A percentile compares a stretch with the other conserved stretches of the same genome.
These are phyloP conservation scores for Psettodes erumei DNA, from an alignment of 2,113 vertebrate genomes.

Conservation along the genomic window DNA sequence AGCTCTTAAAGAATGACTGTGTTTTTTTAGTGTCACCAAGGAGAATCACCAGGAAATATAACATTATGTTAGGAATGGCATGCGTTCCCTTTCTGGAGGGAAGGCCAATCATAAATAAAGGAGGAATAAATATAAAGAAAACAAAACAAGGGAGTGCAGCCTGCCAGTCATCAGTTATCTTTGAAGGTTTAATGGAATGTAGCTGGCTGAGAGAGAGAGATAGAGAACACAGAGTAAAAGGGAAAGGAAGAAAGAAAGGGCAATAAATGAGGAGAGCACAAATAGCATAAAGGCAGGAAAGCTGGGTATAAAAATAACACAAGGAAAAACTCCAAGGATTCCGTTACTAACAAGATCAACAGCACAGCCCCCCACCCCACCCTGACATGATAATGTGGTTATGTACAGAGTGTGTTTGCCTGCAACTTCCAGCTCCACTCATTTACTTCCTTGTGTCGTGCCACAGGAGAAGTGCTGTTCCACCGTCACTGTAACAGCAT, in stretches of 20 bases:
- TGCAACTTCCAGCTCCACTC: constrained; percentile 37
- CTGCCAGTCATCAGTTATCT: constrained; percentile 76
- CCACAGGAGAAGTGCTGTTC: not conserved
- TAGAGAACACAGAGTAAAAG: not conserved
- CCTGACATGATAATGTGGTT: constrained; percentile 43
- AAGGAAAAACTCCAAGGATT: constrained; percentile 37
- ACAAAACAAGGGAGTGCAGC: constrained; percentile 45
- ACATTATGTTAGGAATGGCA: constrained; percentile 68
- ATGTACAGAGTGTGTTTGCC: constrained; percentile 28
- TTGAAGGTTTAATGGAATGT: constrained; percentile 78
- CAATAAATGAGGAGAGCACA: constrained; percentile 34
- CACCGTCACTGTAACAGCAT: constrained; percentile 7
- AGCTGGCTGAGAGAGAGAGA: constrained; percentile 39
- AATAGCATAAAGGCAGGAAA: constrained; percentile 23
- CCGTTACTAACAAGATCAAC: constrained; percentile 50
- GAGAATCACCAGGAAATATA: constrained; percentile 65
- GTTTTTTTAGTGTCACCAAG: constrained; percentile 60
- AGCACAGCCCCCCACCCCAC: not conserved
- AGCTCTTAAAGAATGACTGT: constrained; percentile 72
- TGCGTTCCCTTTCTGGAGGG: constrained; percentile 53
- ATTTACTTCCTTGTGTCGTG: constrained; percentile 27
- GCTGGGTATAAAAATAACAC: constrained; percentile 34
- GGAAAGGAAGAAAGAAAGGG: constrained; percentile 13
- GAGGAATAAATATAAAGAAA: constrained; percentile 62
- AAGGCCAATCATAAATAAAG: constrained; percentile 72